A percentile compares a stretch with the other conserved stretches of the same genome.
Conservation (phyloP, 1,140 invertebrate species). For the Ceratina calcarata region DNA sequence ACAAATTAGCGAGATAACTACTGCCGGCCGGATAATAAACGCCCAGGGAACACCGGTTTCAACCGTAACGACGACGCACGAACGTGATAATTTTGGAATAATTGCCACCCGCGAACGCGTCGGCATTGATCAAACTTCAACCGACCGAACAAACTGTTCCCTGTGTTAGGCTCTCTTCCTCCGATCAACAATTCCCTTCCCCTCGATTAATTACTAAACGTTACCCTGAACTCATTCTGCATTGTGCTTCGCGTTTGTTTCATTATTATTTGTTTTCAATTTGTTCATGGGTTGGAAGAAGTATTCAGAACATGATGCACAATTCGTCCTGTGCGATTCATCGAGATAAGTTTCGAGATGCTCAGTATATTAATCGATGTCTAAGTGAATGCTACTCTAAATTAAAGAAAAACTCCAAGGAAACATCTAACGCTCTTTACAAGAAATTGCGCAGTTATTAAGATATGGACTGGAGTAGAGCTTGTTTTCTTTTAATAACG, state of each 20-base stretch:
- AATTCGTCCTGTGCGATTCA: too few species aligned
- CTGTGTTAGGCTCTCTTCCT: constrained; percentile 18
- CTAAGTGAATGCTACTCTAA: not conserved
- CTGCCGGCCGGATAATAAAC: constrained; percentile 60
- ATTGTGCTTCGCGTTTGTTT: too few species aligned
- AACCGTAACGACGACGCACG: constrained; percentile 36
- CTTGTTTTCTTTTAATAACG: not conserved
- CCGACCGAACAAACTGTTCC: too few species aligned
- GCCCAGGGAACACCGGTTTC: constrained; percentile 29
- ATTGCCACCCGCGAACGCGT: constrained; percentile 36
- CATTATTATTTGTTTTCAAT: too few species aligned
- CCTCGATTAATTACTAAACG: constrained; percentile 49
- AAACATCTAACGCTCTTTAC: too few species aligned
- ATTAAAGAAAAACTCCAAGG: not conserved
- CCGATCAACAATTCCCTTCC: not conserved
- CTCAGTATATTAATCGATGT: not conserved
- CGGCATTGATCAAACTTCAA: constrained; percentile 50
- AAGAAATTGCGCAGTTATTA: not conserved
- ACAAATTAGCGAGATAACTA: constrained; percentile 65
- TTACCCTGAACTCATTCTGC: too few species aligned
- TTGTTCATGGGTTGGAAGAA: too few species aligned
- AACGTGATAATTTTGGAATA: constrained; percentile 58
- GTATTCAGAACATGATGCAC: too few species aligned
- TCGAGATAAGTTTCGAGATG: not conserved
- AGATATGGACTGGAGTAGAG: too few species aligned